Evolutionary conservation across 2,888 invertebrate species (phyloP).

Genomic region (Tetropium fuscum): DNA sequence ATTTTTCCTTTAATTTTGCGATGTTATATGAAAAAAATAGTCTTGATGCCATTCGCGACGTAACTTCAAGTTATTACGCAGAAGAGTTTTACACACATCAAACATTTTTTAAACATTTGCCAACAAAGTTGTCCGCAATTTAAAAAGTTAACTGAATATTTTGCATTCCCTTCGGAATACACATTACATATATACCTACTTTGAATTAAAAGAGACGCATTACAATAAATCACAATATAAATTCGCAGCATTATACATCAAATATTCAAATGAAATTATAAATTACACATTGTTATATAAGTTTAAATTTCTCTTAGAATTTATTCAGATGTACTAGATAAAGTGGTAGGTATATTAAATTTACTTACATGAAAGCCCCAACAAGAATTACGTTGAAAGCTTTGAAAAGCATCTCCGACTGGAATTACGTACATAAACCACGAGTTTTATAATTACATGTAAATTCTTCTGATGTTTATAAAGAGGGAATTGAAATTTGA

Average conservation of each 20-base stretch:
- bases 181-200: too few species aligned
- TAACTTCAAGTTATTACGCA: too few species aligned
- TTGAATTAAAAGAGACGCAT: not conserved
- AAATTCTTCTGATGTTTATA: conserved; percentile 62
- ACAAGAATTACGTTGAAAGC: conserved; percentile 59
- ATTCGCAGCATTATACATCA: not conserved
- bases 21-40: too few species aligned
- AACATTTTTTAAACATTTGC: too few species aligned
- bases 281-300: conserved; percentile 23
- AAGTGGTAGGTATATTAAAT: conserved; percentile 60
- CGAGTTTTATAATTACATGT: conserved; percentile 61
- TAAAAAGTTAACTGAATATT: too few species aligned
- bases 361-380: conserved; percentile 59
- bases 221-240: not conserved
- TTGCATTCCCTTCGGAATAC: too few species aligned
- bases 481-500: conserved; percentile 59
- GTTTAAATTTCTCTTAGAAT: conserved; percentile 46
- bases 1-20: too few species aligned
- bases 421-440: conserved; percentile 59
- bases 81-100: too few species aligned
- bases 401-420: conserved; percentile 56
- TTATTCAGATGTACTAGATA: conserved; percentile 49
- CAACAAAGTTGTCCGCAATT: too few species aligned
- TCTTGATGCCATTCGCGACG: too few species aligned
- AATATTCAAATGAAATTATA: not conserved